Percentiles rank a stretch among this genome's conserved stretches.
Evolutionary conservation across 1,140 invertebrate genomes (phyloP).

Genomic region (Drosophila littoralis): DNA sequence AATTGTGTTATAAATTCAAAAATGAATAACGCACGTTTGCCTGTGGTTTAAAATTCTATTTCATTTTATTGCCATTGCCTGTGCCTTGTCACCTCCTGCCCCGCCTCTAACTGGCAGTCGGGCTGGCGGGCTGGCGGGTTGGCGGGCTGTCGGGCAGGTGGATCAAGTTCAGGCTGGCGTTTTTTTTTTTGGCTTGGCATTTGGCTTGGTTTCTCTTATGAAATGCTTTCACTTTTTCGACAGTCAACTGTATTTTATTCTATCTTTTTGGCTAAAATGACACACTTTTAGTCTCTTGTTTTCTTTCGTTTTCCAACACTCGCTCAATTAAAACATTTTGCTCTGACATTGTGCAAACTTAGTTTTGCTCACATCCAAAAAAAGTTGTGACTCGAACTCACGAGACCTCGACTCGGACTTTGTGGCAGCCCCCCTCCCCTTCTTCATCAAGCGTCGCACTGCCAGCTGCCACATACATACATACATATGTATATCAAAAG

Average conservation of each 20-base stretch:
- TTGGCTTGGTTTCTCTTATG: constrained; percentile 33
- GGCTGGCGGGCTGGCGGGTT: not conserved
- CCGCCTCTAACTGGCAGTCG: not conserved
- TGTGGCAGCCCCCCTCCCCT: not conserved
- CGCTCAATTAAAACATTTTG: constrained; percentile 39
- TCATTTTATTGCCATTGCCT: constrained; percentile 69
- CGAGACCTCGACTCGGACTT: constrained; percentile 10
- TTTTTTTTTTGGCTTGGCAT: constrained; percentile 2
- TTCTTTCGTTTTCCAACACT: constrained; percentile 15
- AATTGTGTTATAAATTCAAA: constrained; percentile 83
- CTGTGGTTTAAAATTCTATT: constrained; percentile 78
- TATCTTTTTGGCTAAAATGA: constrained; percentile 15
- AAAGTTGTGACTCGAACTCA: constrained; percentile 3
- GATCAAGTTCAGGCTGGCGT: not conserved
- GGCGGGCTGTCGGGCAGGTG: not conserved
- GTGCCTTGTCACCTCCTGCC: not conserved
- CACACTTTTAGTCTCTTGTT: constrained; percentile 9
- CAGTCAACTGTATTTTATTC: constrained; percentile 24
- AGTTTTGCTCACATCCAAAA: not conserved
- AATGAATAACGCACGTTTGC: constrained; percentile 82
- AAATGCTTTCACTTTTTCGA: constrained; percentile 61
- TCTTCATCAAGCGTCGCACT: not conserved
- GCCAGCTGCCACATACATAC: constrained; percentile 21
- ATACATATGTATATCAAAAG: constrained; percentile 28
- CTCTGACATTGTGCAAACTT: constrained; percentile 10